Base-by-base conservation (phyloP, 1,140 invertebrate genomes). In the Alviniconcha marisindica region DNA sequence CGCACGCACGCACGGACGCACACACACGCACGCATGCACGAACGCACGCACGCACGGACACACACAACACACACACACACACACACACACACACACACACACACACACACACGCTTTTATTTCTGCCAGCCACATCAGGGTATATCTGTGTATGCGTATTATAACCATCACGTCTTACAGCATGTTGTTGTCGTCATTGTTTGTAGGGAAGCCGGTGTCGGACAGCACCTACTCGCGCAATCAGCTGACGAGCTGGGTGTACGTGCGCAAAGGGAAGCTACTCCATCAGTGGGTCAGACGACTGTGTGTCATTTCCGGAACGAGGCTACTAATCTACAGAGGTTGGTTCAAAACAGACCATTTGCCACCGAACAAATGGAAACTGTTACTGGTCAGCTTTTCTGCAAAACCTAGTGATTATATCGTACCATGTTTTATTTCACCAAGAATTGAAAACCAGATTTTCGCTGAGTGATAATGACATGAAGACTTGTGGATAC, bases 151-250 rank as follows among this genome's bases (percentile, higher is more conserved):
- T 21, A n/a, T 48, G 38, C 48, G 24, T 77, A 21, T 4, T 1
- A n/a, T 42, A 1, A 48, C 21, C 28, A 60, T 73, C 36, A 12
- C 7, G 2, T 48, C 18, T 73, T 71, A 15, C 40, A 42, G 14
- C 7, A 44, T 44, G 2, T 36, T 31, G n/a, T 51, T 74, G 14
- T 71, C 38, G 10, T 36, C 21, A 15, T 21, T 2, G 36, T 44
- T 42, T 81, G 38, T 83, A 93, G 93, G 93, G 10, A 93, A 93
- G 83, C 92, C 92, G 2, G 71, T 92, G 54, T 88, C 89, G 38
- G 92, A 93, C 83, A 89, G 88, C 42, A 93, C 91, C 28, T 92
- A 91, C 69, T 90, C 92, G 18, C 86, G 91, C 38, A 92, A 91
- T 74, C 91, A 92, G 77, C 84, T 93, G 44, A 84, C 89, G 36